Evolutionary conservation across 2,113 vertebrate species (phyloP), one percentile per base, ranked within the genome.

Genomic region (Antigone vipio): DNA sequence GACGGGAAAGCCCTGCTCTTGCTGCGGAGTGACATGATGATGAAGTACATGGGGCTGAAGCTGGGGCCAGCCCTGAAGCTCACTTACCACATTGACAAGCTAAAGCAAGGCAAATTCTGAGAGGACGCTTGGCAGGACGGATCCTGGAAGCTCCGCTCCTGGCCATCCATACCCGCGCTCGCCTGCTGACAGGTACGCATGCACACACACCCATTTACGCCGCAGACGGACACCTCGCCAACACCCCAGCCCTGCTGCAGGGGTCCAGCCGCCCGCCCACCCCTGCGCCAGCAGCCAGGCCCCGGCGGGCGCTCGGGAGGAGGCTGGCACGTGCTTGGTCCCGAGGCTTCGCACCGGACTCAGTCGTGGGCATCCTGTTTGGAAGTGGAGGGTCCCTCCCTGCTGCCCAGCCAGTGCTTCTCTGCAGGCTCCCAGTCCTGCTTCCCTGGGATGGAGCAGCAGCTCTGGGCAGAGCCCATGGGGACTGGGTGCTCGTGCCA

Each of bases 41-140:
- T 99, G 99, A 99, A 99, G 95, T 99, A 99, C 97, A 99, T 99
- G 99, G 99, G 99, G 59, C 97, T 99, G 95, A 99, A 99, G 98
- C 98, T 99, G 86, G 99, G 99, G 27, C 99, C 99, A 0, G 99
- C 99, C 21, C 98, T 99, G 97, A 99, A 99, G 97, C 99, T 99
- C 94, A 99, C 98, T 89, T 99, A 99, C 97, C 99, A 99, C 98
- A 99, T 99, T 6, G 99, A 99, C 98, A 99, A 98, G 97, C 98
- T 99, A 87, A 99, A 99, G 96, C 99, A 99, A 94, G 98, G 98
- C 96, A 99, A 98, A 90, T 98, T 98, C 98, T 98, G 97, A 98
- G 83, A 67, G 80, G 73, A 91, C 47, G 5, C 40, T 52, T 9
- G n/a, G 83, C 81, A 82, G 94, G 88, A 88, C 19, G 45, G 81